Evolutionary conservation across 2,888 invertebrate species (phyloP).

Genomic region (Cerastis leucographa): DNA sequence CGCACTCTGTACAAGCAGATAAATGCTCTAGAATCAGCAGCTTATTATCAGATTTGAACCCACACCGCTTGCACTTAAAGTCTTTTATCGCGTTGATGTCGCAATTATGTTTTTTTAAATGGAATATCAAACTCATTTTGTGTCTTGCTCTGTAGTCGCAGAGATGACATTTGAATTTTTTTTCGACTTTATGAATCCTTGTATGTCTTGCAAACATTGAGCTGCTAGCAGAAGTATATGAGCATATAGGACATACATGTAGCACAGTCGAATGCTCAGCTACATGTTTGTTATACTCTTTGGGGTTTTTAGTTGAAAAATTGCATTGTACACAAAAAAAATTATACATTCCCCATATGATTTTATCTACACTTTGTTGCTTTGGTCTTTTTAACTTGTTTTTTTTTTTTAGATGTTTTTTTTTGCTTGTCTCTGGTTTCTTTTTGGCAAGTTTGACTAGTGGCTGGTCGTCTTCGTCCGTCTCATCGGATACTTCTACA

Average conservation of each 20-base stretch:
- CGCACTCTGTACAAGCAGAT: constrained; percentile 9
- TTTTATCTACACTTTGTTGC: not conserved
- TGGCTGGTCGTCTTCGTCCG: constrained; percentile 85
- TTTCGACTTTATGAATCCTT: constrained; percentile 78
- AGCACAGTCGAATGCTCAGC: constrained; percentile 56
- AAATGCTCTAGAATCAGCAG: constrained; percentile 42
- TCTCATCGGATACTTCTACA: constrained; percentile 83
- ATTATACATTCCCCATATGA: constrained; percentile 60
- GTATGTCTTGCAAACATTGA: constrained; percentile 74
- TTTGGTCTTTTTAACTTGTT: not conserved
- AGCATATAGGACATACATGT: constrained; percentile 78
- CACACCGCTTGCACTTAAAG: constrained; percentile 54
- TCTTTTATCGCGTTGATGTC: constrained; percentile 6
- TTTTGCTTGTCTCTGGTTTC: constrained; percentile 40
- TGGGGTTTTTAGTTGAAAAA: constrained; percentile 56
- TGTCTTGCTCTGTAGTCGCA: constrained; percentile 81
- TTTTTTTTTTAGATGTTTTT: constrained; percentile 34
- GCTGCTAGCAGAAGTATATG: constrained; percentile 77
- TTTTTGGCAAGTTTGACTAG: constrained; percentile 75
- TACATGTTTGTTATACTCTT: constrained; percentile 69
- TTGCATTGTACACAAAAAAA: constrained; percentile 79
- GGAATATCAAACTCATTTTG: constrained; percentile 82
- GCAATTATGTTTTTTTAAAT: constrained; percentile 76
- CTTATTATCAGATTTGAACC: constrained; percentile 27
- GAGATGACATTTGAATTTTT: constrained; percentile 76